phyloP scores from a whole-genome alignment of 2,113 vertebrate genomes.

The Odocoileus hemionus region DNA sequence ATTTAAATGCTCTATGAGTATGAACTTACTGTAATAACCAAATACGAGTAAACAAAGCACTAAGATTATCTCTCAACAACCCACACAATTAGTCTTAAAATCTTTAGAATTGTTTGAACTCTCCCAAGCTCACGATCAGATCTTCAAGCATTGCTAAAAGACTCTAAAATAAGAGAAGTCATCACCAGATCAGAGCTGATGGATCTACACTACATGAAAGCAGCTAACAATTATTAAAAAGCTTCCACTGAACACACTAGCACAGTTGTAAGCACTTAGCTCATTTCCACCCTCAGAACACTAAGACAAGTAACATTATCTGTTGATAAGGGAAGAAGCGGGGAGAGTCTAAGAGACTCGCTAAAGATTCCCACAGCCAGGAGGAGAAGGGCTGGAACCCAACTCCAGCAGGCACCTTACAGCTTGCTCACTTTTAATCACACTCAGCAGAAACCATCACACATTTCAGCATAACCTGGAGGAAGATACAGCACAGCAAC shows the following conservation, averaged over 20 bases:
- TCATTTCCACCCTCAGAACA: neutral
- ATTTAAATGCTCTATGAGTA: neutral
- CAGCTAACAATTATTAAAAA: neutral
- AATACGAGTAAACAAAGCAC: neutral
- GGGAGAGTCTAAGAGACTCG: neutral
- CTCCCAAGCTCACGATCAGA: neutral
- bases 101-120: neutral
- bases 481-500: neutral
- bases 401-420: neutral
- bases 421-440: neutral
- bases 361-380: neutral
- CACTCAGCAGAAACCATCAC: neutral
- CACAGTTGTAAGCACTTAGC: neutral
- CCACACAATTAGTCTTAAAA: neutral
- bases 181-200: neutral
- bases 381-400: neutral
- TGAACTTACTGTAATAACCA: neutral
- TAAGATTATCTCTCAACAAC: neutral
- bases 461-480: neutral
- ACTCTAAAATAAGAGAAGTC: neutral
- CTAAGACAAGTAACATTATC: neutral
- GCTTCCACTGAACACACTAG: neutral
- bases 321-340: neutral
- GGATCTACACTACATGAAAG: neutral
- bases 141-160: neutral